Base-by-base conservation (phyloP, 2,113 vertebrate species). In the Arvicanthis niloticus region DNA sequence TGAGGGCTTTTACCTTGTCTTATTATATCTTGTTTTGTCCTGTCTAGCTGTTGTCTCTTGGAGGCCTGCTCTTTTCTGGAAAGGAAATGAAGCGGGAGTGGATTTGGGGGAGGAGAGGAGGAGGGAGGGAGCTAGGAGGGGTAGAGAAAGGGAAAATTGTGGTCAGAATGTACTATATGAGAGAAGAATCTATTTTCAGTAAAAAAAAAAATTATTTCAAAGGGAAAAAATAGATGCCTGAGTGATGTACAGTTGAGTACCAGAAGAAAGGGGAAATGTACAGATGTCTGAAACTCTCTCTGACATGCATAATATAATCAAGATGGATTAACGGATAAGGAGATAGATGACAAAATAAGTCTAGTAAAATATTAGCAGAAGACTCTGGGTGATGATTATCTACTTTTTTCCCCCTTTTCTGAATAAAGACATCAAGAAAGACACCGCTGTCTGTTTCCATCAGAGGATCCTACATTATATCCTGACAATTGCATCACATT, bases 271-370 rank as follows among this genome's bases (percentile, higher is more conserved):
- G 22, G 21, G 45, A 87, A 26, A 13, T n/a, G 7, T 26, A 67
- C 7, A 51, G 42, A 65, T 51, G 31, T 51, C 40, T 93, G 42
- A 87, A 92, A 94, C 67, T 82, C 80, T 45, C 72, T 85, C 80
- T 67, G 62, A 51, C 29, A 91, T 62, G 42, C 9, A 81, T 60
- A 56, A 94, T 89, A 77, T 78, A 88, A 42, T 82, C 91, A 95
- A 48, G 51, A 72, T 40, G 40, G 42, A 78, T 42, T 78, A 67
- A 95, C 4, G 62, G 75, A 73, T 75, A 16, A 21, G n/a, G 72
- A 81, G 31, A 56, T 12, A 89, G 31, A 81, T 77, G 56, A 92
- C 72, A 89, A 92, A 94, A 26, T 78, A 88, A 81, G 37, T 48
- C 65, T 0, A 45, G 31, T 34, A 76, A 90, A 92, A 78, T 75